These are phyloP conservation scores for Microctonus hyperodae DNA, from an alignment of 2,888 invertebrate species.

Conservation along the genomic window DNA sequence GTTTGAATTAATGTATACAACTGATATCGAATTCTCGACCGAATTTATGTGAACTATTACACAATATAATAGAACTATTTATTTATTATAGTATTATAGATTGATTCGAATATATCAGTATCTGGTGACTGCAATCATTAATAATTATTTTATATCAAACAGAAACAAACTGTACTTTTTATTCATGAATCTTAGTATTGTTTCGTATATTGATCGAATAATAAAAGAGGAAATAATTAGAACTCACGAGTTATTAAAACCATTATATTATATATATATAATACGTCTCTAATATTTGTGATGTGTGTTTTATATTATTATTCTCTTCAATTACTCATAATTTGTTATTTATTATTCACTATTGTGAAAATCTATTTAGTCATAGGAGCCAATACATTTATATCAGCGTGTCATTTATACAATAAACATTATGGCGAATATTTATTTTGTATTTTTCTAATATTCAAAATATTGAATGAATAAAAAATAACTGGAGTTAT, in stretches of 20 bases:
- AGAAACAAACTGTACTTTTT: not conserved
- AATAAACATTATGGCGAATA: constrained; percentile 28
- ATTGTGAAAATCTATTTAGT: constrained; percentile 37
- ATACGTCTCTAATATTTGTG: constrained; percentile 34
- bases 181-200: constrained; percentile 3
- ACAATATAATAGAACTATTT: constrained; percentile 36
- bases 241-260: too few species aligned
- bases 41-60: constrained; percentile 21
- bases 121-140: constrained; percentile 6
- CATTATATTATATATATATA: too few species aligned
- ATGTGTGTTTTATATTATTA: constrained; percentile 35
- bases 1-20: not conserved
- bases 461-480: constrained; percentile 25
- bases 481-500: too few species aligned
- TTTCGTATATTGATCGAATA: not conserved
- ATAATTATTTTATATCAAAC: constrained; percentile 4
- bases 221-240: constrained; percentile 6
- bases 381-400: constrained; percentile 47
- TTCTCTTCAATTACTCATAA: constrained; percentile 29
- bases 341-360: constrained; percentile 39
- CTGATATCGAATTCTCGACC: constrained; percentile 4
- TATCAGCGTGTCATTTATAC: constrained; percentile 52
- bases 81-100: constrained; percentile 40
- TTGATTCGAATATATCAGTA: constrained; percentile 18
- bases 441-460: constrained; percentile 9